Conservation (phyloP, 2,113 vertebrate genomes). For the Equus przewalskii region DNA sequence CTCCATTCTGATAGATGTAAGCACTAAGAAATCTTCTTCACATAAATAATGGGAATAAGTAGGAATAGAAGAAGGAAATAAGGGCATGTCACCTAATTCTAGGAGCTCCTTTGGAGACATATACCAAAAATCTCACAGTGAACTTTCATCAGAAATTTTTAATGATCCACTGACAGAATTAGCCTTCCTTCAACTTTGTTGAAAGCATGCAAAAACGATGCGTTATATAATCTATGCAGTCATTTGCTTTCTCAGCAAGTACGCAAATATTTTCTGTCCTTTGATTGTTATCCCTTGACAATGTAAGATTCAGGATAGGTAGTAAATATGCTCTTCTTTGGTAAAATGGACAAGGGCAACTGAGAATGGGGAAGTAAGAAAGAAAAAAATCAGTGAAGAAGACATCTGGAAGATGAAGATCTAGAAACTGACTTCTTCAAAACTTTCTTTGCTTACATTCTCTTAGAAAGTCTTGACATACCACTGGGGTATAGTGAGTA, state of each 20-base stretch:
- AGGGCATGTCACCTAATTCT: background rate
- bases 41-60: constrained; percentile 16
- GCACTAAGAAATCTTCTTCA: constrained; percentile 21
- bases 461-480: background rate
- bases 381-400: constrained; percentile 33
- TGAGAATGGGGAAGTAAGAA: background rate
- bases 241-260: background rate
- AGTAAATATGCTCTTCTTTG: background rate
- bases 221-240: background rate
- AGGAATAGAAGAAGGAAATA: background rate
- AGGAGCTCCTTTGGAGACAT: background rate
- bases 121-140: background rate
- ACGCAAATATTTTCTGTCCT: constrained; percentile 18
- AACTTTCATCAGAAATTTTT: constrained; percentile 39
- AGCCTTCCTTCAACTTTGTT: background rate
- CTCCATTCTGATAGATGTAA: constrained; percentile 19
- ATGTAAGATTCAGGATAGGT: background rate
- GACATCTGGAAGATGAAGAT: constrained; percentile 45
- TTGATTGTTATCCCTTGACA: background rate
- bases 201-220: constrained; percentile 5
- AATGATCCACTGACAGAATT: constrained; percentile 3
- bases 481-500: background rate
- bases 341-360: background rate
- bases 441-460: background rate
- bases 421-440: constrained; percentile 44